These are phyloP conservation scores for Parazoanthus atlanticus DNA, from an alignment of 92 coral and sea anemone species.

Conservation along the genomic window DNA sequence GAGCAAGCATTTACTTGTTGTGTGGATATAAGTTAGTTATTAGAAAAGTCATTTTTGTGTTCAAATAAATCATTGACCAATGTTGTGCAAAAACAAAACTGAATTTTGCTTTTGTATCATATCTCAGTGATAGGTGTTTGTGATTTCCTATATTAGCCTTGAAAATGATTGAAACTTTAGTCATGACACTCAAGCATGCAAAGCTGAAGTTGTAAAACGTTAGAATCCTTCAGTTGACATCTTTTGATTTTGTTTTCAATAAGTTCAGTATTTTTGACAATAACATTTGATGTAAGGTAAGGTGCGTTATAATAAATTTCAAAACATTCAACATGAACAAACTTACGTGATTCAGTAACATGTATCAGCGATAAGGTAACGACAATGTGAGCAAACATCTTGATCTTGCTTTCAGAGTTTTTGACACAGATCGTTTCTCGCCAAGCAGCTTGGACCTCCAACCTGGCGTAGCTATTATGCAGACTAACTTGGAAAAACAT, in stretches of 20 bases:
- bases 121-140: too few species aligned
- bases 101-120: not conserved
- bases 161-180: too few species aligned
- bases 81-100: not conserved
- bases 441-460: not conserved
- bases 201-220: not conserved
- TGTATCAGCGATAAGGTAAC: not conserved
- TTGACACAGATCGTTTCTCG: not conserved
- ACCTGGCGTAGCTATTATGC: not conserved
- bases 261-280: not conserved
- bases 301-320: not conserved
- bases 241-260: not conserved
- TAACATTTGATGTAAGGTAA: too few species aligned
- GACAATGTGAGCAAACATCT: not conserved
- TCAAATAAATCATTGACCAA: not conserved
- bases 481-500: not conserved
- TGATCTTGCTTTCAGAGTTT: not conserved
- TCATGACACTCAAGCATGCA: not conserved
- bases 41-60: not conserved
- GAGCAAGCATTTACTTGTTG: not conserved
- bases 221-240: not conserved
- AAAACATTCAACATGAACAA: not conserved
- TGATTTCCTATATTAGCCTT: too few species aligned
- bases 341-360: not conserved
- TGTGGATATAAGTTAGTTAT: not conserved